Percentiles rank a stretch among this genome's conserved stretches.
Evolutionary conservation across 2,113 vertebrate genomes (phyloP).

Genomic region (Origma solitaria): DNA sequence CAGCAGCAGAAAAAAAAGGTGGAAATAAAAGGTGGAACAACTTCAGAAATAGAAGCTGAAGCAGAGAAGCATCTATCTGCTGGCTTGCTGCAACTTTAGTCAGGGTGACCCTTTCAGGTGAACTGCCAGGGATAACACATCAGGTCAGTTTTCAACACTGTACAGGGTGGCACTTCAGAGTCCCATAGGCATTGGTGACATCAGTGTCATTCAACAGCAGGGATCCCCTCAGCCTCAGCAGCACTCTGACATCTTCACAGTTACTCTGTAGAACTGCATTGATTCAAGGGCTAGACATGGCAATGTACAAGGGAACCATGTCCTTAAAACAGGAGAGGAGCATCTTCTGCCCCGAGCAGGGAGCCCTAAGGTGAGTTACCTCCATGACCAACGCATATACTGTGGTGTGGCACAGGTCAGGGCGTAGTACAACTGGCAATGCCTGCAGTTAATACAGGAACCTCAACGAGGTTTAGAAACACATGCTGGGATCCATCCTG

Average conservation of each 20-base stretch:
- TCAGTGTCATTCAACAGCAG: neutral
- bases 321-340: neutral
- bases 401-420: neutral
- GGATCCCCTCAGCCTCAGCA: neutral
- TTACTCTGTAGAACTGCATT: neutral
- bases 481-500: accelerated
- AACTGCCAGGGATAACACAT: neutral
- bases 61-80: neutral
- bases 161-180: neutral
- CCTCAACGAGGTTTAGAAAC: neutral
- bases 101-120: no score
- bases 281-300: neutral
- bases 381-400: neutral
- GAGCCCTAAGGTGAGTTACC: neutral
- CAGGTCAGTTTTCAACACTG: neutral
- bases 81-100: neutral
- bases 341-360: neutral
- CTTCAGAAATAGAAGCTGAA: neutral
- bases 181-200: accelerated
- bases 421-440: neutral
- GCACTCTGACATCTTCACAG: neutral
- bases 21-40: neutral
- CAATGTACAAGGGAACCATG: neutral
- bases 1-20: neutral
- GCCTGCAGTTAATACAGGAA: neutral